phyloP scores from a whole-genome alignment of 2,113 vertebrate species.

The Hipposideros armiger region DNA sequence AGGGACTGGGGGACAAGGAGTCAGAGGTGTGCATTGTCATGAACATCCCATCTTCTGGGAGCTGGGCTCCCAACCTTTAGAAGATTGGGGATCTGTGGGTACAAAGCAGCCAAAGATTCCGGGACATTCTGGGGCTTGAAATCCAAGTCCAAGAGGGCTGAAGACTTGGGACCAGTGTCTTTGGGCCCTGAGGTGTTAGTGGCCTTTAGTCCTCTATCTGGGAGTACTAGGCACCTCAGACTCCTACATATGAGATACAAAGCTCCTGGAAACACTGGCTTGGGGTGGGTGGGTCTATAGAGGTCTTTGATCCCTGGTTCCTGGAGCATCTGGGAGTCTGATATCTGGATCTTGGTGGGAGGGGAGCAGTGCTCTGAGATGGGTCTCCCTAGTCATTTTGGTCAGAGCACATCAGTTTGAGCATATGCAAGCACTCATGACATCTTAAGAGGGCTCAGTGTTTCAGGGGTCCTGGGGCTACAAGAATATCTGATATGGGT shows the following conservation, averaged over 20 bases:
- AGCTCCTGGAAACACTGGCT: neutral
- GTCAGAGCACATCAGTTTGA: slow-evolving; percentile 14
- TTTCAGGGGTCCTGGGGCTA: neutral
- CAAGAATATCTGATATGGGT: neutral
- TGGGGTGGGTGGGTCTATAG: neutral
- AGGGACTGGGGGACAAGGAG: neutral
- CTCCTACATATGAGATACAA: neutral
- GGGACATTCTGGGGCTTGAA: slow-evolving; percentile 40
- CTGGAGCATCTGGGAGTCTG: neutral
- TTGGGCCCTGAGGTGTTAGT: neutral
- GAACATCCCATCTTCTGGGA: slow-evolving; percentile 9
- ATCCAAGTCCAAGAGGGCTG: neutral
- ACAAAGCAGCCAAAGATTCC: slow-evolving; percentile 47
- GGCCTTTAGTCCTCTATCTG: neutral
- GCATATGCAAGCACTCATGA: neutral
- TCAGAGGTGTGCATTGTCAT: slow-evolving; percentile 30
- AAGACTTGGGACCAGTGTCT: neutral
- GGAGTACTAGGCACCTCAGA: neutral
- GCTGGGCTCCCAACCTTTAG: neutral
- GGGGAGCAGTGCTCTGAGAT: neutral
- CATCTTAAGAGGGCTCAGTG: slow-evolving; percentile 30
- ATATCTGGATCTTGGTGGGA: neutral
- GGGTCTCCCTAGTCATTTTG: neutral
- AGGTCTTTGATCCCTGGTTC: neutral
- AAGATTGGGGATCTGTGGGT: neutral